These are phyloP conservation scores for Axea sp. DNA, from an alignment of 2,888 invertebrate genomes.

Conservation along the genomic window DNA sequence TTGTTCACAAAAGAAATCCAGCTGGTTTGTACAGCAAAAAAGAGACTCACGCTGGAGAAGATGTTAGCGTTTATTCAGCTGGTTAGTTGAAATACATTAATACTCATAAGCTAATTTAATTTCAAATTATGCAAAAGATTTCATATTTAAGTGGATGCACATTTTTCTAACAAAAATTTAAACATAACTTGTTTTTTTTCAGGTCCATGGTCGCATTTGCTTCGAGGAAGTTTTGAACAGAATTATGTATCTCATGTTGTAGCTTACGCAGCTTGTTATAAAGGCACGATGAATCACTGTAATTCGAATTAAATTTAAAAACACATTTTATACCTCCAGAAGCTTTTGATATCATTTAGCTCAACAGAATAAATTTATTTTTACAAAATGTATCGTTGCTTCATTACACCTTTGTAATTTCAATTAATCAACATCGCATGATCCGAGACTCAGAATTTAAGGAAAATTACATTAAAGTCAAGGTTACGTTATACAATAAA, in stretches of 20 bases:
- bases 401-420: no score
- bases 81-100: no score
- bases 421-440: no score
- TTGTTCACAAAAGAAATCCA: constrained; percentile 64
- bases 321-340: no score
- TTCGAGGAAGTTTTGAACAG: constrained; percentile 84
- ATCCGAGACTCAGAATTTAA: not conserved
- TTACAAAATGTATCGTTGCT: no score
- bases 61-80: constrained; percentile 84
- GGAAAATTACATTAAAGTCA: constrained; percentile 42
- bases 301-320: not conserved
- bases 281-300: constrained; percentile 9
- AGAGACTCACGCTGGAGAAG: constrained; percentile 85
- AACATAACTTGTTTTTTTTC: no score
- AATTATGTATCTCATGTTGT: constrained; percentile 83
- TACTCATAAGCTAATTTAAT: no score
- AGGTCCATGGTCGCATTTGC: constrained; percentile 83
- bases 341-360: no score
- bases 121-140: no score
- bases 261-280: constrained; percentile 78
- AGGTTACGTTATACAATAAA: constrained; percentile 15
- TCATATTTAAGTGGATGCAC: no score
- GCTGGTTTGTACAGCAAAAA: constrained; percentile 80
- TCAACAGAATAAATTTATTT: no score
- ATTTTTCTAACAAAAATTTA: no score